Percentiles rank a stretch among this genome's conserved stretches.
Evolutionary conservation across 2,888 invertebrate genomes (phyloP).

Genomic region (Hypercompe scribonia): DNA sequence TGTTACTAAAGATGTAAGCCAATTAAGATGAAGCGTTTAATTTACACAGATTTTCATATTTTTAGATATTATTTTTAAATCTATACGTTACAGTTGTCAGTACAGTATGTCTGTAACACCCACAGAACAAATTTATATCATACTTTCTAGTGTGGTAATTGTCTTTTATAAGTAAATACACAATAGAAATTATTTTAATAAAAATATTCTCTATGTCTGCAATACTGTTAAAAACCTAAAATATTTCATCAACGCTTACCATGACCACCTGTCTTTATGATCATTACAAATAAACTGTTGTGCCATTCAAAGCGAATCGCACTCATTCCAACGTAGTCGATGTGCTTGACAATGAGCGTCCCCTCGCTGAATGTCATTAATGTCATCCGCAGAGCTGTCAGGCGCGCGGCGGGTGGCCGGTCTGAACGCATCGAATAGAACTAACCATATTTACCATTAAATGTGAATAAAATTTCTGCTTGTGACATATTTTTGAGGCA

Average conservation of each 20-base stretch:
- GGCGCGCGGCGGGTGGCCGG: conserved; percentile 44
- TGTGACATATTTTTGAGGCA: conserved; percentile 6
- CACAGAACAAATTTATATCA: too few relatives aligned
- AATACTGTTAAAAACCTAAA: neutral
- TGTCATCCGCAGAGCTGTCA: conserved; percentile 66
- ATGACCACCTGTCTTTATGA: conserved; percentile 24
- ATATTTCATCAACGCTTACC: conserved; percentile 5
- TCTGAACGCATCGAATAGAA: conserved; percentile 24
- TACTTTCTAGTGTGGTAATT: neutral
- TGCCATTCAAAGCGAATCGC: conserved; percentile 19
- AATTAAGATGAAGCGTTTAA: too few relatives aligned
- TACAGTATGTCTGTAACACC: too few relatives aligned
- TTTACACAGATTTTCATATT: too few relatives aligned
- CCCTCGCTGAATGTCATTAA: conserved; percentile 65
- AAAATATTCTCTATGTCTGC: neutral
- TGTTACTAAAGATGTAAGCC: too few relatives aligned
- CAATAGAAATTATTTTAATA: neutral
- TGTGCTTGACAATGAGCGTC: conserved; percentile 58
- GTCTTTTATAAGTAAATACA: neutral
- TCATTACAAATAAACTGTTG: conserved; percentile 17
- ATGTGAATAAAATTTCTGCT: conserved; percentile 11
- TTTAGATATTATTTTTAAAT: too few relatives aligned
- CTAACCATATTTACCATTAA: conserved; percentile 16
- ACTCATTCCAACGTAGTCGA: conserved; percentile 37
- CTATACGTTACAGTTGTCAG: too few relatives aligned